Base-by-base conservation (phyloP, 1,140 invertebrate species). In the Babylonia areolata region DNA sequence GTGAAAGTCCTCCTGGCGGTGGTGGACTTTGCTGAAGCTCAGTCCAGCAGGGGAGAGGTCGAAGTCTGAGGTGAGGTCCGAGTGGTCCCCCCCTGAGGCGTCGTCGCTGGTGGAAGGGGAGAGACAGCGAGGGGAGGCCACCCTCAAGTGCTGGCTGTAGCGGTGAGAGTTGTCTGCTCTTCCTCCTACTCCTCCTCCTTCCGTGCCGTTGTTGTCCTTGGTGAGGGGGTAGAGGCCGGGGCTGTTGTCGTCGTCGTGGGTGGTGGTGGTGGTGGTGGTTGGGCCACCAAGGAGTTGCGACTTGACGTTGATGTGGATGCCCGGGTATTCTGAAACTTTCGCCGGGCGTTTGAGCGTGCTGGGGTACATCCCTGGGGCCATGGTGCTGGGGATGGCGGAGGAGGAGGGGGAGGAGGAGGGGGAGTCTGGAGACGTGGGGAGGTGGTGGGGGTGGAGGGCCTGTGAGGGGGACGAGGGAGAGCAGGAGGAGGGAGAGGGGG, bases 101-200 rank as follows among this genome's bases (percentile, higher is more conserved):
- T 84, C 82, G 69, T 84, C 82, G 40, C 82, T 84, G 64, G 64
- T 46, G 28, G 31, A 40, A 11, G 82, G 64, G 11, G 82, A 84
- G 11, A 35, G n/a, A n/a, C 81, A 69, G 31, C 33, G 81, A 6
- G 33, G 81, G 31, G 58, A 64, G 46, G 46, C 6, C 33, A 77
- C 75, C 1, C 75, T 77, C 35, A 77, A 23, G 39, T 77, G 37
- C 20, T 31, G 35, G 31, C 33, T 15, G 31, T 33, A 11, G 12
- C 31, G n/a, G n/a, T 73, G 71, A 33, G 9, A 73, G 35, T 15
- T 2, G 9, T 33, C 31, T 73, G n/a, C 33, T 35, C 35, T 3
- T 9, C n/a, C 58, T n/a, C 28, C 64, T 69, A 5, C 64, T 12
- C 71, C 33, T 31, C 71, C 71, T 75, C 54, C n/a, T 81, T 40